Evolutionary conservation across 2,113 vertebrate species (phyloP), one percentile per base, ranked within the genome.

Genomic region (Fregetta grallaria): DNA sequence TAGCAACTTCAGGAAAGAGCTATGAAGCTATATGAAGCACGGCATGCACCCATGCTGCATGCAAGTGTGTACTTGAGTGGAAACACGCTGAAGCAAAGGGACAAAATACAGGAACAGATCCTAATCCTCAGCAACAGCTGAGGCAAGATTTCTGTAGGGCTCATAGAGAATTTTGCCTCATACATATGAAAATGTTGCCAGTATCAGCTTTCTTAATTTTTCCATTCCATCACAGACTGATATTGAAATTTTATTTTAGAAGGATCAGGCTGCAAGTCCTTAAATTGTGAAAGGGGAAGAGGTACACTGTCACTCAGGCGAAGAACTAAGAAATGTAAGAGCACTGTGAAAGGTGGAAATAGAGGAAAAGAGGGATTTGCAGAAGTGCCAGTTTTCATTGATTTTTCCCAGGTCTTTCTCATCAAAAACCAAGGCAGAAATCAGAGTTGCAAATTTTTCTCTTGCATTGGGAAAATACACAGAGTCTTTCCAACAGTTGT

Each of bases 21-120:
- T 50, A 6, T 19, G 53, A 59, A 78, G 30, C 34, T 29, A 4
- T 52, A 15, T 63, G 86, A 91, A 79, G 58, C 36, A 13, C 0
- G 1, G n/a, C 30, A 7, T 17, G 9, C 15, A 10, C 8, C 36
- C 13, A 0, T 19, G 49, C 47, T 77, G 27, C 34, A 32, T 2
- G 0, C 8, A 18, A 34, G 9, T 13, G 13, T 29, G 50, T 49
- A 49, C 32, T 36, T 2, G 2, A 29, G 19, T 29, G 26, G 56
- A 70, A 61, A 27, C 38, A n/a, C 8, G 4, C 34, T 30, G 25
- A 70, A 73, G 34, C 27, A 36, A 16, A 58, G 52, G 20, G n/a
- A 12, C 9, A 20, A 91, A 92, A 92, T 13, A 16, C 14, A 73
- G 49, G 34, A 45, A 13, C 10, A 22, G 56, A 80, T 8, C 56